Conservation (phyloP, 2,888 invertebrate species). For the Liopterus haemorrhoidalis region DNA sequence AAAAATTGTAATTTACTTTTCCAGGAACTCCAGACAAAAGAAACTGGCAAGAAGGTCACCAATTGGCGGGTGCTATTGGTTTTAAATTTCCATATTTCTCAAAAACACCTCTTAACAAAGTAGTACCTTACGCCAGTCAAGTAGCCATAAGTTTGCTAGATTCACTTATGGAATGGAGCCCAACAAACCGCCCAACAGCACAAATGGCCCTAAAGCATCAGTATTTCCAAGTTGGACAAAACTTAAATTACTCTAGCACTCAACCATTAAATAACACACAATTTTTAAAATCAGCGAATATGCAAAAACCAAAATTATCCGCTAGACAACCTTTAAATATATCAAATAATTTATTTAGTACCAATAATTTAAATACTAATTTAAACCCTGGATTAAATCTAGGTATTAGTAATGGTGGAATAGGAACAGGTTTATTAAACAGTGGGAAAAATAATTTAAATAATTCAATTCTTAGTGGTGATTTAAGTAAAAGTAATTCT, state of each 20-base stretch:
- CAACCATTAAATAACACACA: slow-evolving; percentile 21
- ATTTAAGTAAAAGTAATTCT: too few relatives aligned
- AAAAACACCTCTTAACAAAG: slow-evolving; percentile 69
- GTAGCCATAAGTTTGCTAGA: slow-evolving; percentile 78
- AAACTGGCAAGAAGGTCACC: slow-evolving; percentile 93
- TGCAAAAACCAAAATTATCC: slow-evolving; percentile 23
- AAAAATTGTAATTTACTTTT: too few relatives aligned
- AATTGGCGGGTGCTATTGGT: slow-evolving; percentile 87
- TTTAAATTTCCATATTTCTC: slow-evolving; percentile 91
- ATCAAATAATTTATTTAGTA: neutral
- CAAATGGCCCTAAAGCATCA: slow-evolving; percentile 74
- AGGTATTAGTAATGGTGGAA: too few relatives aligned
- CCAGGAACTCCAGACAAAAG: slow-evolving; percentile 48
- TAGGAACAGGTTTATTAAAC: too few relatives aligned
- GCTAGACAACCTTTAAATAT: slow-evolving; percentile 6
- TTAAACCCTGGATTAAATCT: too few relatives aligned
- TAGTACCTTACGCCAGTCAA: slow-evolving; percentile 76
- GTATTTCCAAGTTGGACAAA: slow-evolving; percentile 38
- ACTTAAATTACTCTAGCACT: slow-evolving; percentile 15
- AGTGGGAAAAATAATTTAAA: too few relatives aligned
- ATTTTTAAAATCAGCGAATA: slow-evolving; percentile 10
- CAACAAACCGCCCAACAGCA: slow-evolving; percentile 85
- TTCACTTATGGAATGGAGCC: slow-evolving; percentile 87
- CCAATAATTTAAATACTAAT: too few relatives aligned
- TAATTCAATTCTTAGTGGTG: too few relatives aligned